Base-by-base conservation (phyloP, 2,888 invertebrate species). In the Euzophera pinguis region DNA sequence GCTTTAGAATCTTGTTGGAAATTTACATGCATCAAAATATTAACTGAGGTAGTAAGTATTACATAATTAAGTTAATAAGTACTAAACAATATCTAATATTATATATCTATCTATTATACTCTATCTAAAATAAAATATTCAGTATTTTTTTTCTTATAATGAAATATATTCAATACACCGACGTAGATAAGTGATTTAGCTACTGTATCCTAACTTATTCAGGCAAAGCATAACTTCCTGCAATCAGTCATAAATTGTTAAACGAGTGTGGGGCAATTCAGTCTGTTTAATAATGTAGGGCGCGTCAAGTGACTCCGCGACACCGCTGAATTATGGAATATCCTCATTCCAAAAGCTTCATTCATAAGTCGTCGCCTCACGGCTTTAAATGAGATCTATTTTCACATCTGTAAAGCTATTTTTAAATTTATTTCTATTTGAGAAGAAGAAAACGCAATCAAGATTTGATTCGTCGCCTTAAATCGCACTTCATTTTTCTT, bases 281-380 rank as follows among this genome's bases (percentile, higher is more conserved):
- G 58, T 56, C 62, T 55, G 67, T 66, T 80, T 73, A 74, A 79
- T 78, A 74, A 76, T 81, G 71, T 66, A 76, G 61, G 58, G 53
- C 61, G 65, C 71, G 71, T 74, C 68, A 74, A 72, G 71, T 65
- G 66, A 66, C 71, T 73, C 53, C 53, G 62, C 39, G 68, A 62
- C 68, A 68, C 67, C 57, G 37, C 58, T 77, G 66, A 77, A 82
- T 78, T 76, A 76, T 81, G 69, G 67, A 80, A 72, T 63, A 60
- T 63, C 57, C 58, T 65, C 64, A 60, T 64, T 68, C 49, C 55
- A 42, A 57, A 55, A 48, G 64, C 63, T 64, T 64, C 60, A 67
- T 67, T 72, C 60, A 60, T 55, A 55, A 54, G 53, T 58, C 52
- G 38, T 22, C 38, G 45, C 32, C n/a, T 37, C 27, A 9, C 7